Evolutionary conservation across 2,888 invertebrate genomes (phyloP).

Genomic region (Podotricha telesiphe): DNA sequence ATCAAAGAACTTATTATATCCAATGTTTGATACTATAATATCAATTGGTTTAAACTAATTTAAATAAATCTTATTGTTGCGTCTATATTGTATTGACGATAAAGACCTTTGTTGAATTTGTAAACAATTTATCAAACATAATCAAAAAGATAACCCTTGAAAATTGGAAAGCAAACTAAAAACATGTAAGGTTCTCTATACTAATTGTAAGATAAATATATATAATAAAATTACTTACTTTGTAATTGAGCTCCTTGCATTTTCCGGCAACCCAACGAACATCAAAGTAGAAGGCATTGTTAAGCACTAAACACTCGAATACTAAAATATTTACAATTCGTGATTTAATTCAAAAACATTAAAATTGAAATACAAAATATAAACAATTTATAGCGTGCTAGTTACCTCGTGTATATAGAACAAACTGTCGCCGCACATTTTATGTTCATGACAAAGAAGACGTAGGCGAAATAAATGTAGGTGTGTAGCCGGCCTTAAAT

Average conservation of each 20-base stretch:
- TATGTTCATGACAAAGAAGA: slow-evolving; percentile 60
- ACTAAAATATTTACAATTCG: slow-evolving; percentile 2
- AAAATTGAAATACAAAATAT: slow-evolving; percentile 37
- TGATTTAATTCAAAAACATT: neutral
- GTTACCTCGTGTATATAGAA: slow-evolving; percentile 59
- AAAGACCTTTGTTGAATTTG: neutral
- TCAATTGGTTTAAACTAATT: no score
- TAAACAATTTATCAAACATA: neutral
- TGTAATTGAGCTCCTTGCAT: slow-evolving; percentile 85
- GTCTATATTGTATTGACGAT: neutral
- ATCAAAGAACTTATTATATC: no score
- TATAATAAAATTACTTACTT: slow-evolving; percentile 59
- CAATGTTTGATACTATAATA: no score
- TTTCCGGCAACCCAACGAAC: slow-evolving; percentile 83
- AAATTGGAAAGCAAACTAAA: neutral
- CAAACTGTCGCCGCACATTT: slow-evolving; percentile 62
- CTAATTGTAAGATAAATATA: no score
- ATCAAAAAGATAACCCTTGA: neutral
- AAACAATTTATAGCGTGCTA: slow-evolving; percentile 54
- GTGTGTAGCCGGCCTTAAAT: slow-evolving; percentile 58
- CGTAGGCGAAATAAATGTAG: slow-evolving; percentile 70
- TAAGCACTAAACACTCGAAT: neutral
- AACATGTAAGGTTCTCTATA: neutral
- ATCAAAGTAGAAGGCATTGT: slow-evolving; percentile 86
- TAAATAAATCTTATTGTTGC: no score